Percentiles rank a stretch among this genome's conserved stretches.
These are phyloP conservation scores for Zhuqinia jingwanae DNA, from an alignment of 2,888 invertebrate genomes.

Conservation along the genomic window DNA sequence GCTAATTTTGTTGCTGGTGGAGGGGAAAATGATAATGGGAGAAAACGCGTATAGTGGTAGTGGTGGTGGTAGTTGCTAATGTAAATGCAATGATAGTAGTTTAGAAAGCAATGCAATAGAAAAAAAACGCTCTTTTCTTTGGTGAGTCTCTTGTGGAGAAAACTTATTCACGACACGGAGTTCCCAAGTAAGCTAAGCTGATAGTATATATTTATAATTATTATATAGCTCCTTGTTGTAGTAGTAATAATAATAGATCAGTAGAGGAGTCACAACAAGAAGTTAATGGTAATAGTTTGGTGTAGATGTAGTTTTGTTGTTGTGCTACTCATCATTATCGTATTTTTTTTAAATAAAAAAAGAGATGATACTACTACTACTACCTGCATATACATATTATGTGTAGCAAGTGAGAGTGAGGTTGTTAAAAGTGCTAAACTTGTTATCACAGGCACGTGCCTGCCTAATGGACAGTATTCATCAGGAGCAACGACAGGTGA, in stretches of 20 bases:
- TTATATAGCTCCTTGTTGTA: neutral
- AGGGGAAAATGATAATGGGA: constrained; percentile 8
- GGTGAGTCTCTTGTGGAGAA: neutral
- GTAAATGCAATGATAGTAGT: constrained; percentile 36
- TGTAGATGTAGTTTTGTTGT: neutral
- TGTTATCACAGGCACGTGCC: constrained; percentile 71
- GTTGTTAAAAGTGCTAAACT: constrained; percentile 70
- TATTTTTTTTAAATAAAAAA: constrained; percentile 33
- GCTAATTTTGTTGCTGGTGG: constrained; percentile 4
- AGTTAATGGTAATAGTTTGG: constrained; percentile 10
- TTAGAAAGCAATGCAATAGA: constrained; percentile 27
- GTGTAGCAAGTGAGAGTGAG: constrained; percentile 37
- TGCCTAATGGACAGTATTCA: constrained; percentile 77
- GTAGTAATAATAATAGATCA: neutral
- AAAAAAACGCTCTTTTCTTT: constrained; percentile 12
- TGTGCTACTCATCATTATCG: neutral
- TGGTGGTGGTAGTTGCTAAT: neutral
- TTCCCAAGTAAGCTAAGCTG: neutral
- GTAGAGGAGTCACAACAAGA: neutral
- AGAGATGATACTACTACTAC: constrained; percentile 6
- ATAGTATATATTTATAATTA: too few species aligned
- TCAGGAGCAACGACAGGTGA: constrained; percentile 68
- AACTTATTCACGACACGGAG: neutral
- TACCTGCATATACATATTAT: too few species aligned
- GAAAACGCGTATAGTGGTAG: neutral